These are phyloP conservation scores for Podotricha telesiphe DNA, from an alignment of 2,888 invertebrate species.

Conservation along the genomic window DNA sequence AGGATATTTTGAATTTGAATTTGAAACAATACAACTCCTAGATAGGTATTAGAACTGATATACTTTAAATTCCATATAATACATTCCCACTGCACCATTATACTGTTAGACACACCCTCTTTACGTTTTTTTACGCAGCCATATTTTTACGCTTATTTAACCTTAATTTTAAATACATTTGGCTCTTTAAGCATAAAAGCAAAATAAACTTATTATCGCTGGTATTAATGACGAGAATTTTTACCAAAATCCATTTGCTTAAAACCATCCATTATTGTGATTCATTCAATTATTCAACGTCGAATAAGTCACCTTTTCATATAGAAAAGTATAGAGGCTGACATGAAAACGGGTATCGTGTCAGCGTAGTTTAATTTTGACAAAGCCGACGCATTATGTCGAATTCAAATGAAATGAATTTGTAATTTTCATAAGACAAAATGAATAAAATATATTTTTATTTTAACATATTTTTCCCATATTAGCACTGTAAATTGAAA, in stretches of 20 bases:
- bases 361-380: conserved; percentile 38
- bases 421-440: conserved; percentile 45
- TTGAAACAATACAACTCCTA: too few relatives aligned
- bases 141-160: conserved; percentile 5
- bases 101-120: not conserved
- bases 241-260: conserved; percentile 64
- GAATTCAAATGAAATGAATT: conserved; percentile 42
- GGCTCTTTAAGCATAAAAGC: conserved; percentile 18
- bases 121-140: not conserved
- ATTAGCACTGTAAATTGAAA: too few relatives aligned
- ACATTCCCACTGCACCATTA: not conserved
- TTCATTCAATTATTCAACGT: conserved; percentile 78
- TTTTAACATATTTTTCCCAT: not conserved
- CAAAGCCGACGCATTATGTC: conserved; percentile 26
- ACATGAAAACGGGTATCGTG: conserved; percentile 37
- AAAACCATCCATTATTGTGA: conserved; percentile 73
- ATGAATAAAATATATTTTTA: not conserved
- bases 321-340: conserved; percentile 43
- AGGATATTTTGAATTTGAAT: too few relatives aligned
- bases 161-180: conserved; percentile 4
- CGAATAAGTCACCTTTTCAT: conserved; percentile 64
- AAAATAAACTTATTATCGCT: conserved; percentile 15
- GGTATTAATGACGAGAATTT: conserved; percentile 19
- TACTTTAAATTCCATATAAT: not conserved
- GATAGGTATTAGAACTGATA: too few relatives aligned